Base-by-base conservation (phyloP, 2,113 vertebrate genomes). In the Puma concolor region DNA sequence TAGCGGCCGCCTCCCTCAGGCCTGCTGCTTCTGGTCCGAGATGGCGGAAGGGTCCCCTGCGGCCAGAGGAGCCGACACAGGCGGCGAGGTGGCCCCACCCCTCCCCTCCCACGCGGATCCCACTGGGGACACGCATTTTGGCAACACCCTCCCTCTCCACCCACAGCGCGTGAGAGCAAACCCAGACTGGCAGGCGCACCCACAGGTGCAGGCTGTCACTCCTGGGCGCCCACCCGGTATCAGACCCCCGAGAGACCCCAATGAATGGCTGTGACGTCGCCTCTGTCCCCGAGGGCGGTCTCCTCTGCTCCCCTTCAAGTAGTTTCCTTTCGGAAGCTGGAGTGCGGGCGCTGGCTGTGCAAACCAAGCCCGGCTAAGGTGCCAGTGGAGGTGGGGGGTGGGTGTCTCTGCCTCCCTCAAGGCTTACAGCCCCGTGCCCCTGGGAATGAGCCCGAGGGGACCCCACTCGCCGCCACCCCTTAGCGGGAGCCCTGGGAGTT, bases 1-100 rank as follows among this genome's bases (percentile, higher is more conserved):
- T 44, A 87, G 44, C 23, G 6, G 31, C 41, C 14, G 31, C 69
- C 15, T 31, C 33, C 25, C 25, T 1, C n/a, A 69, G 63, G 54
- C 5, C 52, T 19, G 31, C 79, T 48, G 4, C 41, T 4, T 36
- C 60, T 10, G 13, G 0, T 48, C 25, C 80, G 52, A 4, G 12
- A 4, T 1, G 76, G 66, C 19, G 19, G 60, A 91, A 41, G 12
- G 69, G 79, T 57, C 25, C 87, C 38, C 36, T 82, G 72, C 29
- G 29, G 44, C 69, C 71, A 64, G 27, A 95, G 48, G 13, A 57
- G 36, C n/a, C 38, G 19, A 27, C 57, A 12, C 0, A 5, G 4
- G 52, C 52, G 17, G 5, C 17, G 0, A 15, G 0, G 31, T 0
- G 25, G 19, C 64, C 12, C 7, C 5, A 19, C 29, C 4, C 17